Evolutionary conservation across 1,140 invertebrate species (phyloP), one percentile per base, ranked within the genome.

Genomic region (Probaryconus sp.): DNA sequence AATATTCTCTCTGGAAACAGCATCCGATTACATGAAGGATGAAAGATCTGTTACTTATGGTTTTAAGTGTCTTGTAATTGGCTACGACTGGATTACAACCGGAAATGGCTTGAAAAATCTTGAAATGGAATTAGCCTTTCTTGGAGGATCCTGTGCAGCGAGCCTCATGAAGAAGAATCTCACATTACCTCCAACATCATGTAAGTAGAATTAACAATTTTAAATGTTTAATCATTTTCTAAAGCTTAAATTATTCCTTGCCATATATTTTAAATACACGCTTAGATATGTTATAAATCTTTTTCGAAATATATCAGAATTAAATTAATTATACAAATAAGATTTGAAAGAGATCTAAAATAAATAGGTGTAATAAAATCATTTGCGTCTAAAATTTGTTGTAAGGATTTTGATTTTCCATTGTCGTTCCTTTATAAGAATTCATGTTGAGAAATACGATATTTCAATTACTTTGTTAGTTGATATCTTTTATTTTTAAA

Each of bases 1-100:
- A 0, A 91, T 97, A 72, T 98, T 99, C 83, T 97, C 96, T 0
- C 81, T 99, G 79, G 97, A 98, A 88, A 98, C 97, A 1, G 96
- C 97, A 0, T 96, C 97, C 0, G 94, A 98, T 87, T 98, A 98
- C 87, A 91, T 97, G 60, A 96, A 96, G 82, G 96, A 97, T 88
- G 97, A 97, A 43, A 93, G 94, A 78, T 91, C 92, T 2, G 89
- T 89, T 75, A 93, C 93, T 33, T 98, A 92, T 88, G 97, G 97
- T 2, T 99, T 97, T 88, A 95, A 95, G 69, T 98, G 96, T 86
- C 88, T 97, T 10, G 93, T 97, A 26, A 92, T 97, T 42, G 97
- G 97, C 16, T 98, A 97, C 86, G 96, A 98, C 80, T 97, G 95
- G 92, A 82, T 90, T 28, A 85, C 88, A 4, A 85, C 89, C 17